These are phyloP conservation scores for Leptinotarsa defecta DNA, from an alignment of 1,140 invertebrate species.

Conservation along the genomic window DNA sequence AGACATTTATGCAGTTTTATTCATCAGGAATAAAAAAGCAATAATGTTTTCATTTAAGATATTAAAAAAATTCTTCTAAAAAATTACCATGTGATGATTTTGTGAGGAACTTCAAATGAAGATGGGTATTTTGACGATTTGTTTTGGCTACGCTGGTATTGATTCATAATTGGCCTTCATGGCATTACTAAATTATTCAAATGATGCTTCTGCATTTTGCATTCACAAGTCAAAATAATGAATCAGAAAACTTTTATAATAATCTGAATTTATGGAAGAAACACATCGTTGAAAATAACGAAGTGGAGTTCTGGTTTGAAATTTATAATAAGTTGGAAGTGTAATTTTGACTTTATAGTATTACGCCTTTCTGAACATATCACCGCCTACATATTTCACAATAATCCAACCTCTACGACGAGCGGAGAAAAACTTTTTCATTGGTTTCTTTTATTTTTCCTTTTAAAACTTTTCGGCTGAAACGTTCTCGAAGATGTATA, in stretches of 20 bases:
- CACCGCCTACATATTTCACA: slow-evolving; percentile 44
- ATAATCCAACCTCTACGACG: slow-evolving; percentile 28
- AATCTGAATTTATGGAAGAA: slow-evolving; percentile 38
- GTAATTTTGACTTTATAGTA: slow-evolving; percentile 43
- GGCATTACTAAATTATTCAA: no score
- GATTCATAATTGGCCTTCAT: no score
- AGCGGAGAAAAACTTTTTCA: slow-evolving; percentile 31
- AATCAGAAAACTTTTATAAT: slow-evolving; percentile 39
- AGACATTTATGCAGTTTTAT: no score
- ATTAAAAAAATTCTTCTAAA: no score
- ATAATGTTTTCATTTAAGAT: no score
- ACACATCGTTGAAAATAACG: slow-evolving; percentile 26
- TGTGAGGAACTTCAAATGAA: no score
- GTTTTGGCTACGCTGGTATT: no score
- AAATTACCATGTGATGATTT: no score
- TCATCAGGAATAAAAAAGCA: no score
- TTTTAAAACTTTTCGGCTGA: slow-evolving; percentile 21
- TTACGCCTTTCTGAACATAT: slow-evolving; percentile 46
- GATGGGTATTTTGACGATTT: no score
- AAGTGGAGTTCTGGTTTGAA: slow-evolving; percentile 41
- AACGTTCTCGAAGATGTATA: slow-evolving; percentile 3
- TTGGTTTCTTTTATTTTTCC: slow-evolving; percentile 25
- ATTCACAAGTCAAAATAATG: slow-evolving; percentile 11
- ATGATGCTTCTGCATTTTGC: no score
- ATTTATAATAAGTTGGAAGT: slow-evolving; percentile 43